Percentiles rank a stretch among this genome's conserved stretches.
Conservation (phyloP, 2,797 vertebrate species). For the Borostomias antarcticus region DNA sequence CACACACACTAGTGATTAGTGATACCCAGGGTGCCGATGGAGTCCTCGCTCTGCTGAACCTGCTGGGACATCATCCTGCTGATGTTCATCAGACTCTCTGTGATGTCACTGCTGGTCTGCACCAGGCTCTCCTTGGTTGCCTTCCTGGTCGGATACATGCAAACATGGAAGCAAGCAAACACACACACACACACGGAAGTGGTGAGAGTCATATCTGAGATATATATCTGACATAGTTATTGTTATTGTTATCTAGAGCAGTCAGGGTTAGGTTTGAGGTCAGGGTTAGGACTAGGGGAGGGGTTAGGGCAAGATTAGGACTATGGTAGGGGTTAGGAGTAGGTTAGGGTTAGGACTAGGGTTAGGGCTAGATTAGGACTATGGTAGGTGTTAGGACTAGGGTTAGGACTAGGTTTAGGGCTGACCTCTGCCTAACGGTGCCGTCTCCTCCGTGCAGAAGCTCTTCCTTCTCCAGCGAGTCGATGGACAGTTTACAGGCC, state of each 20-base stretch:
- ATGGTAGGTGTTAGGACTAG: background rate
- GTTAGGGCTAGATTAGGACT: too few species aligned
- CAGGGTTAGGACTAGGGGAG: too few species aligned
- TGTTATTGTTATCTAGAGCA: too few species aligned
- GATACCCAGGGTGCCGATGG: slow-evolving; percentile 85
- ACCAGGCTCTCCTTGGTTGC: slow-evolving; percentile 88
- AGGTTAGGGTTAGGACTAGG: too few species aligned
- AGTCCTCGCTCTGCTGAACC: slow-evolving; percentile 90
- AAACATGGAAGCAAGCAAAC: too few species aligned
- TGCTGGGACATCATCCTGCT: slow-evolving; percentile 96
- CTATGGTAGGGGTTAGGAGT: too few species aligned
- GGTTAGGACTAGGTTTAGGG: background rate
- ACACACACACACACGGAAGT: background rate
- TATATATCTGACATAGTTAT: too few species aligned
- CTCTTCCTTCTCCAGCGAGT: slow-evolving; percentile 90
- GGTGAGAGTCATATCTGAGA: background rate
- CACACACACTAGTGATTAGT: background rate
- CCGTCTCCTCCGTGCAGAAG: slow-evolving; percentile 79
- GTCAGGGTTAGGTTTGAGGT: too few species aligned
- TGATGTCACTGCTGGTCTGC: slow-evolving; percentile 88
- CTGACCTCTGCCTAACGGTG: slow-evolving; percentile 81
- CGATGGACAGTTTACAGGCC: slow-evolving; percentile 90
- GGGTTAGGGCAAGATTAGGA: too few species aligned
- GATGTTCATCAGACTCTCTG: slow-evolving; percentile 91
- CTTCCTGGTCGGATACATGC: too few species aligned